Evolutionary conservation across 2,797 vertebrate species (phyloP).

Genomic region (Picus viridis): DNA sequence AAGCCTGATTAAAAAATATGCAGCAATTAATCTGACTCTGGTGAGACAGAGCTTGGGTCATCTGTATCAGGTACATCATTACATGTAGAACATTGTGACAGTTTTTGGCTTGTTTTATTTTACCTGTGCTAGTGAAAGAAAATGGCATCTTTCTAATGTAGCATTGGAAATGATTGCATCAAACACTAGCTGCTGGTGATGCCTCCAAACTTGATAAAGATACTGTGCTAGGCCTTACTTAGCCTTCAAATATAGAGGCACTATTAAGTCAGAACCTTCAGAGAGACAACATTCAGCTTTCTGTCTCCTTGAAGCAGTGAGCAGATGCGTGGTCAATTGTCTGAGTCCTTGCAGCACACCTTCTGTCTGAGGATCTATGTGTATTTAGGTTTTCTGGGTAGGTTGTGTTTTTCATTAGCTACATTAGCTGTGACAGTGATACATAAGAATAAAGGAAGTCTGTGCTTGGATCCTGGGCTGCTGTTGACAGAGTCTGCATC

Average conservation of each 20-base stretch:
- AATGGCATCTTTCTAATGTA: neutral
- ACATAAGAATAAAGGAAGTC: neutral
- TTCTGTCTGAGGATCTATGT: neutral
- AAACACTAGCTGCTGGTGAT: neutral
- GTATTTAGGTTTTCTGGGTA: neutral
- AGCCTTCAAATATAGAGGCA: neutral
- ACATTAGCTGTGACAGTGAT: neutral
- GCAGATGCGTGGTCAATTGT: neutral
- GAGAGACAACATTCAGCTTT: neutral
- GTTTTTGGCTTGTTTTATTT: neutral
- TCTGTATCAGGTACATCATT: neutral
- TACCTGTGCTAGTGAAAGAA: neutral
- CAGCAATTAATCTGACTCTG: neutral
- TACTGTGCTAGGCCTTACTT: neutral
- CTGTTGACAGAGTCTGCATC: neutral
- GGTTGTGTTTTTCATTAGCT: neutral
- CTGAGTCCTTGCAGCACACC: neutral
- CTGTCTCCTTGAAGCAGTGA: neutral
- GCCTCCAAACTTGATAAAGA: neutral
- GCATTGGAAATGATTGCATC: neutral
- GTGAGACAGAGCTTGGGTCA: neutral
- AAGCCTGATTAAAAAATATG: neutral
- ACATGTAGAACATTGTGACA: accelerated
- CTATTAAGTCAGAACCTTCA: neutral
- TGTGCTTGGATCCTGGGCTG: neutral